Evolutionary conservation across 2,113 vertebrate species (phyloP).

Genomic region (Anoura caudifer): DNA sequence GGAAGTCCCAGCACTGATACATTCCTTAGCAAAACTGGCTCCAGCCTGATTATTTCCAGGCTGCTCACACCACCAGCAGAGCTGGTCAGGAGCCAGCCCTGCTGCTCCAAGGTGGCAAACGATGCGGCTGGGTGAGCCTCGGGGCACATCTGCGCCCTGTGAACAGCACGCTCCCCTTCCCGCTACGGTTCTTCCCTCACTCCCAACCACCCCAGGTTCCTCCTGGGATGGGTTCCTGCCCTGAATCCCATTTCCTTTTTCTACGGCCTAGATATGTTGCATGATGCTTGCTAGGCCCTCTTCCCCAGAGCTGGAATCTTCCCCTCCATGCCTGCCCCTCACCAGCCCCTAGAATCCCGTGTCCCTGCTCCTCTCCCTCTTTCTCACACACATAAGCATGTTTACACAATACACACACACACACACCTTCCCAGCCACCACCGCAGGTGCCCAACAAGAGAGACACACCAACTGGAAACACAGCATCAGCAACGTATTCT

Average conservation of each 20-base stretch:
- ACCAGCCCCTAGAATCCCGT: background rate
- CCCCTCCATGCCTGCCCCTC: background rate
- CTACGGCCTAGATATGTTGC: background rate
- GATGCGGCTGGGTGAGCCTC: accelerated
- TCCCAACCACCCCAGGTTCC: no score
- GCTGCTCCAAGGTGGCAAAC: background rate
- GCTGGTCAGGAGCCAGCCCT: background rate
- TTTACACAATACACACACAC: background rate
- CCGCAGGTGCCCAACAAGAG: background rate
- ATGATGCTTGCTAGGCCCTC: background rate
- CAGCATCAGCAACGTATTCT: background rate
- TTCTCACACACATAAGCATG: background rate
- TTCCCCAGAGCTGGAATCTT: background rate
- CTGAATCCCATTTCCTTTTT: background rate
- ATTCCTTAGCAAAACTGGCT: background rate
- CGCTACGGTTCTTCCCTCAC: accelerated
- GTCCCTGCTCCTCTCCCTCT: background rate
- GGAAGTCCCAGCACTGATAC: background rate
- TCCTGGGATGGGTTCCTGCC: background rate
- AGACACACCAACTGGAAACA: background rate
- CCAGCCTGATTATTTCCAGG: background rate
- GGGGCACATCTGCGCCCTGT: background rate
- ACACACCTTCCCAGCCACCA: background rate
- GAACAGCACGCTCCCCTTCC: accelerated
- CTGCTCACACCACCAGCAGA: background rate